Base-by-base conservation (phyloP, 2,113 vertebrate genomes). In the Epinephelus fuscoguttatus region DNA sequence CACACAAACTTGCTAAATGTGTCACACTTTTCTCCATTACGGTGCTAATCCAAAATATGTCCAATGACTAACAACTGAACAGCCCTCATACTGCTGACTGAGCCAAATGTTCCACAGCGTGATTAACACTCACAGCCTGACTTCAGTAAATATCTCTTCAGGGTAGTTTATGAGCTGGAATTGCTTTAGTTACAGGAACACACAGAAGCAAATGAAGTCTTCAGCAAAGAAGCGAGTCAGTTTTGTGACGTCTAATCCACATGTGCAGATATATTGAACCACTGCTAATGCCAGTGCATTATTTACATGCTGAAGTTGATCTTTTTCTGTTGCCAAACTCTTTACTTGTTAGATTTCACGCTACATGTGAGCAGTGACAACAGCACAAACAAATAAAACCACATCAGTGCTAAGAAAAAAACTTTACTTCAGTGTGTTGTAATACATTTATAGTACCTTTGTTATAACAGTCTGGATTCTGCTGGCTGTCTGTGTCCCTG, bases 401-500 rank as follows among this genome's bases (percentile, higher is more conserved):
- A 2, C 55, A 18, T 18, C n/a, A 60, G 11, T 4, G 13, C 17
- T 40, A 0, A 25, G 4, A 37, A 17, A 23, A 6, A 49, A 19
- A 4, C 10, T 25, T 78, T 7, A 7, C 45, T 60, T 42, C 3
- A 49, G 3, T 9, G 10, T 55, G 50, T 11, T 57, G 23, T 21
- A 8, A 4, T 2, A 55, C 40, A 60, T 70, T 1, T 45, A 12
- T 21, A 59, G 82, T 91, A 98, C 97, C 97, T 95, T 94, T 96
- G 90, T 96, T 95, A 1, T 89, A 87, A 68, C 93, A 94, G 86
- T 95, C 92, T 30, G 92, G 67, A 0, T 94, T 78, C 18, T 93
- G 89, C 37, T 93, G 94, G 60, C 87, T 70, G 0, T 97, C 96
- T 17, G 96, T 94, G 61, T 97, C 96, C 23, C 97, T 93, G 25